These are phyloP conservation scores for Corvus cornix DNA, from an alignment of 2,113 vertebrate genomes.

Conservation along the genomic window DNA sequence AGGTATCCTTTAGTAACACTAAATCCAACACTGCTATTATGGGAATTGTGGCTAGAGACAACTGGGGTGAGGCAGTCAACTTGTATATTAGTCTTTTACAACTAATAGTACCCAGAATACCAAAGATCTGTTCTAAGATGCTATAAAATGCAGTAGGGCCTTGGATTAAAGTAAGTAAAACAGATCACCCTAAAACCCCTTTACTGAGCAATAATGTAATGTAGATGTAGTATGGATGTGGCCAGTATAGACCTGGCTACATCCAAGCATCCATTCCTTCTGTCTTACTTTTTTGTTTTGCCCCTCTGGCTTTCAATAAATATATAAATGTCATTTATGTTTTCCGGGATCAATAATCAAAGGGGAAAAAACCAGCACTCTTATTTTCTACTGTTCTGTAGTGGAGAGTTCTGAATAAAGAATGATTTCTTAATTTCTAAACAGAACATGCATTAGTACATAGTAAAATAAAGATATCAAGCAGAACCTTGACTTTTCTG, in stretches of 20 bases:
- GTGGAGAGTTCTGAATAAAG: background rate
- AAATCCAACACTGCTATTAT: background rate
- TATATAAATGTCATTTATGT: background rate
- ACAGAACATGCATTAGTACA: background rate
- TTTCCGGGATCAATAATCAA: background rate
- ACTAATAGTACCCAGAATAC: background rate
- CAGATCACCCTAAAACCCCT: background rate
- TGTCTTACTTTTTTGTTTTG: background rate
- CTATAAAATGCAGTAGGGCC: background rate
- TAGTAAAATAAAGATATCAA: background rate
- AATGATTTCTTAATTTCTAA: background rate
- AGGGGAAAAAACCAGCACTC: rapidly evolving
- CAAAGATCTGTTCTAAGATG: background rate
- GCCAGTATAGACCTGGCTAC: background rate
- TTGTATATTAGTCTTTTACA: background rate
- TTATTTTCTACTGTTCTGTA: background rate
- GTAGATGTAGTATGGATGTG: background rate
- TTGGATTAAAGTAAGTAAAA: background rate
- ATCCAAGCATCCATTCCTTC: background rate
- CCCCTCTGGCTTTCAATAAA: background rate
- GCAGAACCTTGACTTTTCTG: background rate
- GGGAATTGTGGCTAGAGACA: background rate
- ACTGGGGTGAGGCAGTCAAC: background rate
- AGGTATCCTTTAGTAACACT: background rate
- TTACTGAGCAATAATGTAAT: background rate